Evolutionary conservation across 1,140 invertebrate genomes (phyloP).

Genomic region (Diachasma alloeum): DNA sequence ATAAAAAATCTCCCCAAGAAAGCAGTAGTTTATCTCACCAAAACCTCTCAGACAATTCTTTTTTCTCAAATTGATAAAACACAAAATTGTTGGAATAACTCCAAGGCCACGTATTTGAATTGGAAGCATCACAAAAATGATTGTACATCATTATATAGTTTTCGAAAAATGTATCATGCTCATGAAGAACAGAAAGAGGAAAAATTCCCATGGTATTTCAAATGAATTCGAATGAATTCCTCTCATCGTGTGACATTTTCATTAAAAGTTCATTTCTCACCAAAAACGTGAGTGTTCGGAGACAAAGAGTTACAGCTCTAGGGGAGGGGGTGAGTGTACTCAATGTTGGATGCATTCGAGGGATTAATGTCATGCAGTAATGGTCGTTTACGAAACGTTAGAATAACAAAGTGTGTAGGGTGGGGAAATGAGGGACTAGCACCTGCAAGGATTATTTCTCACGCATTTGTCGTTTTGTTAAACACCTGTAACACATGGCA

Average conservation of each 20-base stretch:
- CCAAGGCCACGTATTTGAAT: no score
- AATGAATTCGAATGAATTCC: neutral
- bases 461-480: neutral
- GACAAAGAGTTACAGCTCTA: neutral
- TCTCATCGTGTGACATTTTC: neutral
- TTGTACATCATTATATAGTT: no score
- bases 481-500: constrained; percentile 1
- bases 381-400: neutral
- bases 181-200: neutral
- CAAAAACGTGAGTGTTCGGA: neutral
- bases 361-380: neutral
- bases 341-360: neutral
- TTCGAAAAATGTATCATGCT: no score
- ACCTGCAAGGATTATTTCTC: neutral
- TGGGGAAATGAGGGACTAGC: neutral
- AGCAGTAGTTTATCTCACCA: no score
- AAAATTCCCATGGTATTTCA: neutral
- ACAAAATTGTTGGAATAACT: no score
- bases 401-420: neutral
- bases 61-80: no score
- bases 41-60: no score
- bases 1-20: no score
- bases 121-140: no score
- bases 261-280: neutral
- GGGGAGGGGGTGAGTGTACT: neutral